Base-by-base conservation (phyloP, 2,113 vertebrate genomes). In the Aspidoscelis tigris region DNA sequence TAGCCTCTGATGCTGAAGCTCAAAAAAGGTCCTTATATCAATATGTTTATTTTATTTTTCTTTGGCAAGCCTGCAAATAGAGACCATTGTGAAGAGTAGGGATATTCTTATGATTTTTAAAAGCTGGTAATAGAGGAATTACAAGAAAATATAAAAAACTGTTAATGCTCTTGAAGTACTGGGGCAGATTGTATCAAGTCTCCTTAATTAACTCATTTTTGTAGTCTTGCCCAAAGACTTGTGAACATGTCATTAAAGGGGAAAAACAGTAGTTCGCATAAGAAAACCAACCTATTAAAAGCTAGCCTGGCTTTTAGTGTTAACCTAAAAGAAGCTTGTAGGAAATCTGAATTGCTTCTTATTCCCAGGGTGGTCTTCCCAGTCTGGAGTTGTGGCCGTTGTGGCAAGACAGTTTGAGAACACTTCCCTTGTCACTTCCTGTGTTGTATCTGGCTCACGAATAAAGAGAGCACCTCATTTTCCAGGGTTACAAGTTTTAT, bases 111-210 rank as follows among this genome's bases (percentile, higher is more conserved):
- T 84, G 64, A 87, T 89, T 87, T 10, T 87, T 84, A 84, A 85
- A 73, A 82, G 74, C 76, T 83, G 84, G 86, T 93, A 85, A 92
- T 81, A 89, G 85, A 88, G 90, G 91, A 90, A 81, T 90, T 93
- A n/a, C 39, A 73, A 61, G 71, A 85, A 93, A 92, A 89, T 76
- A 22, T 75, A 39, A 26, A 65, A 44, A 26, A 12, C 9, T 65
- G n/a, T 43, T 26, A 21, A 24, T 83, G 61, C 7, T 50, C 1
- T 0, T 9, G 7, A 0, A 24, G 41, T 72, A 11, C 72, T 0
- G 8, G 43, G 81, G 58, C 21, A 80, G 78, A 82, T 73, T 79
- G 24, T 80, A 85, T 41, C 58, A 76, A 80, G 72, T 80, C 74
- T 71, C 75, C 75, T 72, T 78, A 0, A 83, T 74, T 1, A 72